phyloP scores from a whole-genome alignment of 1,140 invertebrate species.

The Drosophila miranda region DNA sequence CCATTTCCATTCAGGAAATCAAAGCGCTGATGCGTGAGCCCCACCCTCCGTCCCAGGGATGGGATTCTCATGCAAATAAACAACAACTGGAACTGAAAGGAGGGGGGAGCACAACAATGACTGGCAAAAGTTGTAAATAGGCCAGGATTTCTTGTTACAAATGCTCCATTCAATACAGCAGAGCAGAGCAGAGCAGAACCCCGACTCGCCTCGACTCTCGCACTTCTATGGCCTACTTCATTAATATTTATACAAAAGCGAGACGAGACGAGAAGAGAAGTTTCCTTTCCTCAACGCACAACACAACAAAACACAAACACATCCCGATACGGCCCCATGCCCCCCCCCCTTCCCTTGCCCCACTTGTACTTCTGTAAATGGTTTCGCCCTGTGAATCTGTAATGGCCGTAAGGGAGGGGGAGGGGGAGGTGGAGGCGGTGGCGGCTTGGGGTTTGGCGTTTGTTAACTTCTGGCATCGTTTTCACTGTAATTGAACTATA shows the following conservation, averaged over 20 bases:
- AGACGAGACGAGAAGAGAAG: conserved; percentile 17
- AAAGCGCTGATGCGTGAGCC: conserved; percentile 43
- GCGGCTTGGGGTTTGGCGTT: conserved; percentile 12
- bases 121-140: conserved; percentile 59
- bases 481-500: conserved; percentile 62
- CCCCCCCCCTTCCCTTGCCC: no score
- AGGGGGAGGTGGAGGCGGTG: background rate
- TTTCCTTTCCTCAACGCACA: conserved; percentile 11
- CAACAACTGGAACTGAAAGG: conserved; percentile 11
- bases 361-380: conserved; percentile 9
- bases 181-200: conserved; percentile 6
- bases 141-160: conserved; percentile 76
- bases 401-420: conserved; percentile 26
- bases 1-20: conserved; percentile 19
- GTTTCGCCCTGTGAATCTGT: conserved; percentile 48
- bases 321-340: background rate
- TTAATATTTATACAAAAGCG: conserved; percentile 76
- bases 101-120: conserved; percentile 26
- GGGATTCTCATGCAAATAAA: conserved; percentile 70
- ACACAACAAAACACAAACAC: no score
- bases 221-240: conserved; percentile 77
- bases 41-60: conserved; percentile 33
- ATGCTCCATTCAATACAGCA: conserved; percentile 57
- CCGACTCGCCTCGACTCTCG: conserved; percentile 34
- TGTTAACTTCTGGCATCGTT: conserved; percentile 20